Base-by-base conservation (phyloP, 2,888 invertebrate species). In the Cerceris ruficornis region DNA sequence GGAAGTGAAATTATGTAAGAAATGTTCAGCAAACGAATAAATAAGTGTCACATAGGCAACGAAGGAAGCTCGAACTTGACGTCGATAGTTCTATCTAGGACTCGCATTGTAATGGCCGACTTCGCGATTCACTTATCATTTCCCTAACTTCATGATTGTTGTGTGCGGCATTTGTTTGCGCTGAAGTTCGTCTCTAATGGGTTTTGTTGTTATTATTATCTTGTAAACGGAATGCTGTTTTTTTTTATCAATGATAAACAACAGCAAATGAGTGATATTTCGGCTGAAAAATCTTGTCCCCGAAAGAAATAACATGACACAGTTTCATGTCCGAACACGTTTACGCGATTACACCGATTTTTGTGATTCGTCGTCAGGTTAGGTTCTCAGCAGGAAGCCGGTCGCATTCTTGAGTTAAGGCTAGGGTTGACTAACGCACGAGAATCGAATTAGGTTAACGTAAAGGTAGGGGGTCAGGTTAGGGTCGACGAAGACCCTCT, bases 61-160 rank as follows among this genome's bases (percentile, higher is more conserved):
- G 2, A n/a, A 60, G 14, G 14, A 42, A 17, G 28, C 59, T 46
- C 14, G 17, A 66, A 68, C 60, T 82, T 73, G 82, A 83, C 75
- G 68, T 50, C 55, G 49, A 54, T 55, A 64, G 77, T 80, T 42
- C 11, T 66, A 55, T 42, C 62, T 58, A 39, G 69, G 54, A 65
- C 15, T 75, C 65, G 50, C 42, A 60, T 4, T 79, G 75, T 77
- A 86, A 88, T 88, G 88, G 88, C 86, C 82, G 88, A 82, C 84
- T 83, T 85, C 83, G 83, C 75, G 84, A 81, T 84, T 88, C 86
- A 81, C 81, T 83, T 82, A 87, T 87, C 85, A 85, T 86, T 84
- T 81, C 88, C 87, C 90, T 89, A 92, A 91, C 92, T 92, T 92
- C 92, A 92, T 88, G 90, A 90, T 91, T 91, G 90, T 92, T 90